Conservation (phyloP, 2,113 vertebrate species). For the Arizona elegans region DNA sequence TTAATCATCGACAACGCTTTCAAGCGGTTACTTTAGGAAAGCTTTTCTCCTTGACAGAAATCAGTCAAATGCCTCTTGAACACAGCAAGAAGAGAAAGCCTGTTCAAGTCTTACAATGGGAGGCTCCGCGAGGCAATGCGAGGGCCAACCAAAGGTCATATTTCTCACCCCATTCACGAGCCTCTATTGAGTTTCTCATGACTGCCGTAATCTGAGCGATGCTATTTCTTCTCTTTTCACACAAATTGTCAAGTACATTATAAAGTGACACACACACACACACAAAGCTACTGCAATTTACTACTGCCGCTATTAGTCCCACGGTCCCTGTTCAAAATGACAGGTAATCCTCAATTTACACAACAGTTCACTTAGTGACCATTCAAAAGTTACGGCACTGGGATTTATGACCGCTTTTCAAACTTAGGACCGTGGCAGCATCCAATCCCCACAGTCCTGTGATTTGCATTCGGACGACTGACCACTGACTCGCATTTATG, state of each 20-base stretch:
- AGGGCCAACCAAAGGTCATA: slow-evolving; percentile 45
- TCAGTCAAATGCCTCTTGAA: slow-evolving; percentile 68
- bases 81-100: slow-evolving; percentile 58
- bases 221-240: slow-evolving; percentile 16
- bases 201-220: slow-evolving; percentile 35
- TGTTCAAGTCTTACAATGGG: slow-evolving; percentile 44
- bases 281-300: background rate
- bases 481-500: background rate
- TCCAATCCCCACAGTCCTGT: background rate
- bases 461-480: background rate
- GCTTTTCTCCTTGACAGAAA: slow-evolving; percentile 66
- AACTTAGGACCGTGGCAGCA: background rate
- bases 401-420: background rate
- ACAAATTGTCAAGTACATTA: slow-evolving; percentile 46
- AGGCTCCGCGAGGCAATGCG: slow-evolving; percentile 42
- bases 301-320: slow-evolving; percentile 7
- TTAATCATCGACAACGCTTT: slow-evolving; percentile 65
- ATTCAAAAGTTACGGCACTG: background rate
- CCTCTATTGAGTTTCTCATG: slow-evolving; percentile 48
- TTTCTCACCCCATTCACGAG: slow-evolving; percentile 36
- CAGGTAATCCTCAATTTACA: no score
- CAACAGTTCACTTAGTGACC: background rate
- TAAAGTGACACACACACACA: background rate
- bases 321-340: slow-evolving; percentile 39
- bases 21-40: slow-evolving; percentile 38